Evolutionary conservation across 23 tunicate species (phyloP), one percentile per base, ranked within the genome.

Genomic region (Phallusia fumigata): DNA sequence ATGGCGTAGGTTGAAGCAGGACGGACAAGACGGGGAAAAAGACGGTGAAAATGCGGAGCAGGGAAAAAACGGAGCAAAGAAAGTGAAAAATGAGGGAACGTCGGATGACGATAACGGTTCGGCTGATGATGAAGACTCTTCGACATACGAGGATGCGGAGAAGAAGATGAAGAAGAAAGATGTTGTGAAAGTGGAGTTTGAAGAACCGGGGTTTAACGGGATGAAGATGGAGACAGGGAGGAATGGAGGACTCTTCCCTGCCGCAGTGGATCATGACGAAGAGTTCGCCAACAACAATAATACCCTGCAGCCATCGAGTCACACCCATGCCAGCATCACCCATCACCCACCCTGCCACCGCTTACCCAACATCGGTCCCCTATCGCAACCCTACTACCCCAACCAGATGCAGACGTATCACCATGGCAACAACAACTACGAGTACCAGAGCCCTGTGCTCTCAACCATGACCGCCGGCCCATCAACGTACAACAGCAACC

Each of bases 1-100:
- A 86, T 94, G 94, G 94, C 90, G 98, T 24, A 82, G 94, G 13
- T 73, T 94, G 88, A 94, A 94, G 47, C 94, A 89, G 65, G 94
- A 94, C 73, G 94, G 90, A 5, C 64, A 51, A 32, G 86, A 87
- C 13, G 91, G 80, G 11, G 86, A 87, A 51, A 82, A 82, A 44
- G 86, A 81, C 26, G 31, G 13, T 0, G 80, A 83, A 18, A 75
- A 75, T 47, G 87, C 30, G 19, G 53, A 44, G 52, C 36, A 74
- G 28, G 69, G 69, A 13, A 74, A 74, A 22, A 83, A 73, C 15
- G 89, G 33, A 44, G 75, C 53, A 40, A 76, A 45, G 40, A 33
- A 32, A 34, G 2, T 21, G 35, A 76, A 58, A 45, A 81, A 58
- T 32, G 82, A 81, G n/a, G 76, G 45, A 19, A 52, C 47, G 22